A percentile compares a stretch with the other conserved stretches of the same genome.
Evolutionary conservation across 2,888 invertebrate species (phyloP).

Genomic region (Bellardia pandia): DNA sequence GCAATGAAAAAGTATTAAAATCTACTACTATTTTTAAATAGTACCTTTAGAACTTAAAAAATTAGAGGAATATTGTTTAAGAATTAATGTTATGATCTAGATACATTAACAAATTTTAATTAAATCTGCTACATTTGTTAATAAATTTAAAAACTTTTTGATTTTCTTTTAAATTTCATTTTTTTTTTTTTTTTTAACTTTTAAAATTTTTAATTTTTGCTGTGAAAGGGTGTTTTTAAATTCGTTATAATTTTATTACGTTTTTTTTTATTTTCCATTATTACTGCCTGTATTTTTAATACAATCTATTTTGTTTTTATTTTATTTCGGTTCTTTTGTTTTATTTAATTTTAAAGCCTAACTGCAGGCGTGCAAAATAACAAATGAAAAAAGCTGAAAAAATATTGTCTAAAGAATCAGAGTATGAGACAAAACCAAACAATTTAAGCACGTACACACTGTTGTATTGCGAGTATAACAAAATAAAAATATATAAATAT

Average conservation of each 20-base stretch:
- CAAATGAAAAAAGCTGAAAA: conserved; percentile 16
- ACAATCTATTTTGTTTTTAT: conserved; percentile 58
- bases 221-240: conserved; percentile 18
- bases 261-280: conserved; percentile 16
- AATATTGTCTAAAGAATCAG: not conserved
- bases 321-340: conserved; percentile 44
- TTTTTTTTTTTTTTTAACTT: no score
- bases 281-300: conserved; percentile 25
- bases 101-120: no score
- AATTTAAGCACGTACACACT: conserved; percentile 72
- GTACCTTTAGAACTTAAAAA: no score
- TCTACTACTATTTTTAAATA: no score
- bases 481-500: conserved; percentile 37
- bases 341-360: conserved; percentile 70
- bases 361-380: conserved; percentile 70
- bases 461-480: conserved; percentile 47
- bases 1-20: no score
- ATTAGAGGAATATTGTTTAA: no score
- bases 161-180: no score
- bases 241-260: not conserved
- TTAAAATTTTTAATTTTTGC: no score
- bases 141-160: no score
- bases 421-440: conserved; percentile 68
- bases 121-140: no score
- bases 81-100: no score